Percentiles rank a stretch among this genome's conserved stretches.
Conservation (phyloP, 2,797 vertebrate genomes). For the Cryptoprocta ferox region DNA sequence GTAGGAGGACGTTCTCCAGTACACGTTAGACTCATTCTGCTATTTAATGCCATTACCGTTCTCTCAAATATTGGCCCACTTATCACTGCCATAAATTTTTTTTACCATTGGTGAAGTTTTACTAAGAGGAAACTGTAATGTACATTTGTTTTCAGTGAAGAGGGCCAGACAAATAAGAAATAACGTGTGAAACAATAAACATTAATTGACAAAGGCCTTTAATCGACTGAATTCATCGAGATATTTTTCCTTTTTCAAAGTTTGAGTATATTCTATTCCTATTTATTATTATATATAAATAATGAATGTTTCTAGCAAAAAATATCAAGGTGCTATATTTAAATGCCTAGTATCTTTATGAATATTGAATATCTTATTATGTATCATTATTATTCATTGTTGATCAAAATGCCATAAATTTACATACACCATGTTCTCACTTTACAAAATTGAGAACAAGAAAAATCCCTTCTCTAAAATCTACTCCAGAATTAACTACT, state of each 20-base stretch:
- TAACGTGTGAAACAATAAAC: slow-evolving; percentile 49
- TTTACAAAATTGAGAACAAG: slow-evolving; percentile 36
- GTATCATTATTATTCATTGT: slow-evolving; percentile 43
- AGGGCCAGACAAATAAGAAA: slow-evolving; percentile 49
- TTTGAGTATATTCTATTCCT: slow-evolving; percentile 53
- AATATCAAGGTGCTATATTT: slow-evolving; percentile 60
- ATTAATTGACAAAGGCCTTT: slow-evolving; percentile 48
- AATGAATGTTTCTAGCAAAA: slow-evolving; percentile 52
- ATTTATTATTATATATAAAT: slow-evolving; percentile 59
- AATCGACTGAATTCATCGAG: slow-evolving; percentile 48
- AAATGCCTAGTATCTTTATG: slow-evolving; percentile 51
- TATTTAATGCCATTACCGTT: neutral
- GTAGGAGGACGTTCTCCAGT: neutral
- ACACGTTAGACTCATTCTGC: neutral
- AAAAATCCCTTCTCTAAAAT: neutral
- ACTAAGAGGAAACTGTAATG: neutral
- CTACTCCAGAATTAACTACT: neutral
- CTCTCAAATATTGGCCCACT: slow-evolving; percentile 40
- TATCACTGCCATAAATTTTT: neutral
- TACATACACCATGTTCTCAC: slow-evolving; percentile 8
- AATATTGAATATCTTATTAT: slow-evolving; percentile 44
- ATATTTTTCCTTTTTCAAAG: slow-evolving; percentile 49
- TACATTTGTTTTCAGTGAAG: slow-evolving; percentile 15
- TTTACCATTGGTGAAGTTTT: slow-evolving; percentile 16
- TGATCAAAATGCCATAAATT: slow-evolving; percentile 61